Evolutionary conservation across 1,140 invertebrate genomes (phyloP).

Genomic region (Sycophaga agraensis): DNA sequence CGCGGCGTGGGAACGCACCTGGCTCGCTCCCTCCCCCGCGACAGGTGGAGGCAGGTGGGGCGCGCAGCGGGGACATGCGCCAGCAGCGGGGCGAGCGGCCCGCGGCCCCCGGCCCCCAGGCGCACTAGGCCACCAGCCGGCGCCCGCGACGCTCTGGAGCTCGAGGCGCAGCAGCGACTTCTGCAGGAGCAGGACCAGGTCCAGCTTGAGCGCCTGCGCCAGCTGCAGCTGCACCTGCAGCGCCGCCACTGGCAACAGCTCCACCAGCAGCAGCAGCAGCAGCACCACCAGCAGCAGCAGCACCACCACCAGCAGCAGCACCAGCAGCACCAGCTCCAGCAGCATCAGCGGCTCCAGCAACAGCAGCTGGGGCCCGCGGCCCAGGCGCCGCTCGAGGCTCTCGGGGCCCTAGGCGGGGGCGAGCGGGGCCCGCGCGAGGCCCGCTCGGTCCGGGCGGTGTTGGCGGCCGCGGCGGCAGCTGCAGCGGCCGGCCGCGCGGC

Average conservation of each 20-base stretch:
- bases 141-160: slow-evolving; percentile 16
- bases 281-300: background rate
- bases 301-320: background rate
- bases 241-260: background rate
- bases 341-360: too few species aligned
- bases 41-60: slow-evolving; percentile 31
- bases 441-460: slow-evolving; percentile 10
- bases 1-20: slow-evolving; percentile 43
- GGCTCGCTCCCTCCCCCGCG: slow-evolving; percentile 14
- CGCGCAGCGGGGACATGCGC: background rate
- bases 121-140: background rate
- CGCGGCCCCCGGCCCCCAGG: background rate
- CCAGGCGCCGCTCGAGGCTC: too few species aligned
- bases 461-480: slow-evolving; percentile 19
- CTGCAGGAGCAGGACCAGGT: slow-evolving; percentile 6
- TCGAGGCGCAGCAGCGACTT: slow-evolving; percentile 18
- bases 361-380: too few species aligned
- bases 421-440: too few species aligned
- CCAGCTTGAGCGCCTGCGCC: background rate
- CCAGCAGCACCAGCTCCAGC: background rate
- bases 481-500: slow-evolving; percentile 19
- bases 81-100: background rate
- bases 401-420: too few species aligned
- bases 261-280: background rate
- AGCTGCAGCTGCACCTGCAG: background rate